Evolutionary conservation across 2,113 vertebrate genomes (phyloP), one percentile per base, ranked within the genome.

Genomic region (Platysternon megacephalum): DNA sequence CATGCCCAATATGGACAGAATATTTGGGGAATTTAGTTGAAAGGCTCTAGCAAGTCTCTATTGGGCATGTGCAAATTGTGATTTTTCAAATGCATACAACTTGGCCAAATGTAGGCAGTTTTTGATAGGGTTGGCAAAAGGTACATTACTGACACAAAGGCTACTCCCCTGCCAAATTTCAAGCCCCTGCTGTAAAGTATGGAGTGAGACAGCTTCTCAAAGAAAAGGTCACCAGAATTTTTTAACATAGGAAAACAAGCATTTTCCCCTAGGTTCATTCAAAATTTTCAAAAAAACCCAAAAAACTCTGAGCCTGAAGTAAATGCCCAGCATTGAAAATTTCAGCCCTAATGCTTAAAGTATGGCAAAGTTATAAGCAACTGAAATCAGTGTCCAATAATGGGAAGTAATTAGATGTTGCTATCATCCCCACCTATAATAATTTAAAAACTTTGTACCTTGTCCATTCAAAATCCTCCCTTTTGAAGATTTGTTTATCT

Each of bases 391-490:
- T 28, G 42, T 78, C n/a, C 58, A 61, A 14, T 78, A 78, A 78
- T 28, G 26, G 74, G 26, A 78, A 28, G 44, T 46, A 46, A 78
- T 44, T 46, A 46, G 6, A 14, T 78, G 13, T 44, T 46, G 42
- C 24, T 78, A 74, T 12, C 21, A 83, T 28, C 10, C 55, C 28
- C 32, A 48, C 8, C 14, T 12, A 79, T 78, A 6, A 39, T 8
- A 22, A 55, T 48, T 89, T 84, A 19, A 11, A 35, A 32, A 13
- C 28, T 28, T 26, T 90, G 32, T 91, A 98, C 98, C 98, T 98
- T 74, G 83, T 97, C 98, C 98, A 98, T 79, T 98, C 98, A 90
- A 98, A 98, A 83, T 98, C 97, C 11, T 97, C 95, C 14, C 14
- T 68, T n/a, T 5, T 89, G 78, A 85, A 95, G 88, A 98, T 85